phyloP scores from a whole-genome alignment of 2,113 vertebrate species.

The Chinchilla lanigera region DNA sequence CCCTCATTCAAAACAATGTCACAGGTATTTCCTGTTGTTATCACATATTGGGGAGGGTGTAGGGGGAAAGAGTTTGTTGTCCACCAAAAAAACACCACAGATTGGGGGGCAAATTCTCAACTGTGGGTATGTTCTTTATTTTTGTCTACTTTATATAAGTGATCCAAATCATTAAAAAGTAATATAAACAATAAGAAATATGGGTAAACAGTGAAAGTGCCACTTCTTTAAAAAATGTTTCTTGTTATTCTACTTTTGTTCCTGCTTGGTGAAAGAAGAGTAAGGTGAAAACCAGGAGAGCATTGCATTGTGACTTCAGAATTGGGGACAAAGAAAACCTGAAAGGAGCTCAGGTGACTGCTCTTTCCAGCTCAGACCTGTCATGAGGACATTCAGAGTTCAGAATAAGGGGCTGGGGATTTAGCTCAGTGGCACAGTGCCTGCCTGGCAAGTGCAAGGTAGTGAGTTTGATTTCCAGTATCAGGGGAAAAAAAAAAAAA shows the following conservation, averaged over 20 bases:
- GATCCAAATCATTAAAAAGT: neutral
- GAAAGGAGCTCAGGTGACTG: neutral
- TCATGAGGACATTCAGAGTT: neutral
- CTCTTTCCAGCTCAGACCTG: neutral
- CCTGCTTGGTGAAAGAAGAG: neutral
- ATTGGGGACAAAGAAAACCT: neutral
- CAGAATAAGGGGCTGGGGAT: no score
- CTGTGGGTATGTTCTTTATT: neutral
- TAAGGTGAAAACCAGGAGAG: neutral
- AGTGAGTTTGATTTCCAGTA: no score
- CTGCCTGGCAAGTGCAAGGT: no score
- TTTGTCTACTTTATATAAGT: neutral
- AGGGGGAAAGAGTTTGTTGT: neutral
- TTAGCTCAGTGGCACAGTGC: no score
- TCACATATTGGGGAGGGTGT: rapidly evolving
- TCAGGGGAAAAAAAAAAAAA: no score
- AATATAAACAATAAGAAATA: neutral
- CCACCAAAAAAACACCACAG: neutral
- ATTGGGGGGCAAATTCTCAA: neutral
- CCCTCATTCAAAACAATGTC: neutral
- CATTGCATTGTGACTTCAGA: neutral
- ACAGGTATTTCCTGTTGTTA: neutral
- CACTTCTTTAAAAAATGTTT: neutral
- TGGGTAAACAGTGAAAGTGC: neutral
- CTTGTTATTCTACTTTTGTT: neutral